Base-by-base conservation (phyloP, 2,888 invertebrate genomes). In the Ochlodes sylvanus region DNA sequence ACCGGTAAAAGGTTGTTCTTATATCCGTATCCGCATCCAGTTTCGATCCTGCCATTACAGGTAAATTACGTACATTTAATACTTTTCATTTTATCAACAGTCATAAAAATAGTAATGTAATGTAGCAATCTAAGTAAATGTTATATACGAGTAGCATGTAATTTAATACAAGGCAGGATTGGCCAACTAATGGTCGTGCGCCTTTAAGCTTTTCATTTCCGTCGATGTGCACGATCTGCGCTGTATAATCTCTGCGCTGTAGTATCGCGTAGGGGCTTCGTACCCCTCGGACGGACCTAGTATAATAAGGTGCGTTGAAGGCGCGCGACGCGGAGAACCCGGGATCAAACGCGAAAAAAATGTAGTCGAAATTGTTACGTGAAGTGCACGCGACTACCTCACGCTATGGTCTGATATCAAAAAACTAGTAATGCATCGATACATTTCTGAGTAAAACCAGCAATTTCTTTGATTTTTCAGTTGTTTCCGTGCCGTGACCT, bases 261-360 rank as follows among this genome's bases (percentile, higher is more conserved):
- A 91, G 89, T 90, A 89, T 82, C 71, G 82, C 78, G 83, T 88
- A 88, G 86, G 84, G 86, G 81, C 78, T 83, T 81, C 76, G 81
- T 79, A 85, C 89, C 90, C 89, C 88, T 81, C 85, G 44, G 73
- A 75, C 85, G 44, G 73, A 75, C 79, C 68, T 84, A 90, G 90
- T 90, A 80, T 79, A 77, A 73, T 76, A 76, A 77, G 79, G 80
- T 77, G 81, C 82, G 82, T 77, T 74, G 70, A 65, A 63, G 69
- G 63, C 80, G 74, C 71, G 70, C 70, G 71, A 78, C 84, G 83
- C 80, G 81, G 75, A 47, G 72, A 72, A 74, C 67, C 72, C 63
- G 41, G 69, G 65, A 69, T 85, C 79, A 83, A 87, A 86, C 82
- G 87, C 88, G 89, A 85, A 81, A 81, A 81, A 84, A 86, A 88